Evolutionary conservation across 1,140 invertebrate genomes (phyloP).

Genomic region (Halictus rubicundus): DNA sequence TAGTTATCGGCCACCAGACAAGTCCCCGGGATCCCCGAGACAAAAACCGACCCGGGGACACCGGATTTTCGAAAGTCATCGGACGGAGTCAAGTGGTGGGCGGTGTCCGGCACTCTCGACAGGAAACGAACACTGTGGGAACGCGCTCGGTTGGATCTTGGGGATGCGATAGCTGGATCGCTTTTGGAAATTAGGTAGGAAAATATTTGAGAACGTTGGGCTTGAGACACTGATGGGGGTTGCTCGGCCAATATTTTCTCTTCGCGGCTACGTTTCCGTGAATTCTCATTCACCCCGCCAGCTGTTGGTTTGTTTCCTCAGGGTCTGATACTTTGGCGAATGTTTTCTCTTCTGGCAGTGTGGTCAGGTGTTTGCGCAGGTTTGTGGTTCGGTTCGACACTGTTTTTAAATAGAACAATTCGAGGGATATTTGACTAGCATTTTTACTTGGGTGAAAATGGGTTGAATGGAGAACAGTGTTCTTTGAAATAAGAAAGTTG

Average conservation of each 20-base stretch:
- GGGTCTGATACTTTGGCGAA: too few relatives aligned
- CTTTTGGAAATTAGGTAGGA: conserved; percentile 3
- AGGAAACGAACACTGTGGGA: not conserved
- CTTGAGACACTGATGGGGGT: not conserved
- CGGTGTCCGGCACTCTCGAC: not conserved
- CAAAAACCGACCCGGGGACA: not conserved
- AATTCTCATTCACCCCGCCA: too few relatives aligned
- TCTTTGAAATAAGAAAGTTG: too few relatives aligned
- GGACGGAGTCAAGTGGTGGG: conserved; percentile 11
- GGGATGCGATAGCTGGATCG: not conserved
- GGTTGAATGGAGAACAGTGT: too few relatives aligned
- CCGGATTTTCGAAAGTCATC: not conserved
- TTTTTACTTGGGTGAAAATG: too few relatives aligned
- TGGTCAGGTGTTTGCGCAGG: too few relatives aligned
- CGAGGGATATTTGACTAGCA: too few relatives aligned
- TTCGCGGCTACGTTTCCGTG: too few relatives aligned
- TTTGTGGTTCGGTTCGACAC: too few relatives aligned
- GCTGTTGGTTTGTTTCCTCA: too few relatives aligned
- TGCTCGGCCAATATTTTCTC: not conserved
- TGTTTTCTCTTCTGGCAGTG: too few relatives aligned
- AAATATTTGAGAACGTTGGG: not conserved
- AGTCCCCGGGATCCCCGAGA: not conserved
- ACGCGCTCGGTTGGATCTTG: not conserved
- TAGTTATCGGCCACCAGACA: conserved; percentile 16
- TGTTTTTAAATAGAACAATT: too few relatives aligned